These are phyloP conservation scores for Schrankia costaestrigalis DNA, from an alignment of 2,888 invertebrate genomes.

Conservation along the genomic window DNA sequence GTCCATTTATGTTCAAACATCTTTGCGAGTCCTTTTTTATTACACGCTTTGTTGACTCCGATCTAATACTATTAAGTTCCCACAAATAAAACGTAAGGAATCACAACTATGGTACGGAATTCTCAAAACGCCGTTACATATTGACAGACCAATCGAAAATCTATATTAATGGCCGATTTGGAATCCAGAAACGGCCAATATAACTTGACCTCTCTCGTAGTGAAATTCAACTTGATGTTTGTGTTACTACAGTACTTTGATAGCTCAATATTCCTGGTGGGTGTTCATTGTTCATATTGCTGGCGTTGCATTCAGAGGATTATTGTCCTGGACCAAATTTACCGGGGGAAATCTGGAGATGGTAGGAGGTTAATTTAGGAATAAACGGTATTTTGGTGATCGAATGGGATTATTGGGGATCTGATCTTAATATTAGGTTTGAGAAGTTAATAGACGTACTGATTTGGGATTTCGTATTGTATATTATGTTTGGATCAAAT, in stretches of 20 bases:
- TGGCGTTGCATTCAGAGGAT: constrained; percentile 57
- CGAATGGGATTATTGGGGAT: constrained; percentile 28
- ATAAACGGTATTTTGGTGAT: constrained; percentile 43
- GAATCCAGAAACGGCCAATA: constrained; percentile 36
- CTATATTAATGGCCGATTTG: constrained; percentile 55
- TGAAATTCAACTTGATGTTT: constrained; percentile 4
- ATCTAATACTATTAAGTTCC: constrained; percentile 11
- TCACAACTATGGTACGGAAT: constrained; percentile 17
- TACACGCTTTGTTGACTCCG: constrained; percentile 5
- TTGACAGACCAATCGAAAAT: constrained; percentile 49
- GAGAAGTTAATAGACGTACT: constrained; percentile 9
- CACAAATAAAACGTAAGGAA: constrained; percentile 20
- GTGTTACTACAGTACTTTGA: constrained; percentile 2
- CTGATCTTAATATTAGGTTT: constrained; percentile 17
- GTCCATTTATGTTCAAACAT: too few species aligned
- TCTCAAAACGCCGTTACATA: constrained; percentile 44
- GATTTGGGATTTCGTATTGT: constrained; percentile 6
- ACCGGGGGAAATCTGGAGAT: constrained; percentile 48
- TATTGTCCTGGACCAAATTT: constrained; percentile 54
- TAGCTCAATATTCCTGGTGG: constrained; percentile 32
- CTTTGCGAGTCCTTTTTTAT: neutral
- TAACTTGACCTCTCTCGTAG: constrained; percentile 21
- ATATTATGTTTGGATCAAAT: constrained; percentile 1
- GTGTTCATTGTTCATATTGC: constrained; percentile 38
- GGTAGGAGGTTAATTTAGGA: constrained; percentile 52